phyloP scores from a whole-genome alignment of 1,140 invertebrate species.

The Phymorhynchus buccinoides region DNA sequence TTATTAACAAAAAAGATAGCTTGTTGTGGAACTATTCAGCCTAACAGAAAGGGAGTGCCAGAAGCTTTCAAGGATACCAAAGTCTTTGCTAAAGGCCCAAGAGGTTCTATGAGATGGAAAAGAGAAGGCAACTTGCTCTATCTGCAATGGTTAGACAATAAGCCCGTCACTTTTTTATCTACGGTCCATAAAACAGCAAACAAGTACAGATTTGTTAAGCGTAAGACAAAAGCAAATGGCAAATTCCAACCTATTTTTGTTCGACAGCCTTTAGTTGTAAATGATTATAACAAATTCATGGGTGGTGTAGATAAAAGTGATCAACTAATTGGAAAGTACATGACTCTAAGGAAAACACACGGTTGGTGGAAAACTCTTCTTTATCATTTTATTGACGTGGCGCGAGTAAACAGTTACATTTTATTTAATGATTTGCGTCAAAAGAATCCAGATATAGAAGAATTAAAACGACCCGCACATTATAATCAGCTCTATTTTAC shows the following conservation, averaged over 20 bases:
- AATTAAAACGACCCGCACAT: background rate
- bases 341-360: background rate
- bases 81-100: background rate
- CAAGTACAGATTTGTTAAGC: background rate
- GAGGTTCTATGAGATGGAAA: background rate
- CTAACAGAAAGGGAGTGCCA: too few relatives aligned
- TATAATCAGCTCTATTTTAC: slow-evolving; percentile 18
- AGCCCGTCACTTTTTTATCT: slow-evolving; percentile 14
- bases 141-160: slow-evolving; percentile 30
- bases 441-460: background rate
- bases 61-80: too few relatives aligned
- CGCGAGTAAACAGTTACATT: slow-evolving; percentile 28
- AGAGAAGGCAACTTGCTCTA: background rate
- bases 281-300: slow-evolving; percentile 11
- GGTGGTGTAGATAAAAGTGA: slow-evolving; percentile 24
- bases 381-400: slow-evolving; percentile 23
- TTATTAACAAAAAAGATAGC: too few relatives aligned
- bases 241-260: background rate
- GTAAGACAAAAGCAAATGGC: background rate
- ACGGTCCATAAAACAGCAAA: slow-evolving; percentile 11
- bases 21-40: too few relatives aligned
- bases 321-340: slow-evolving; percentile 9
- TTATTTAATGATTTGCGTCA: slow-evolving; percentile 25
- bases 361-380: background rate
- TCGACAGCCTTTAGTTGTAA: background rate